phyloP scores from a whole-genome alignment of 2,888 invertebrate species.

The Ormia ochracea region DNA sequence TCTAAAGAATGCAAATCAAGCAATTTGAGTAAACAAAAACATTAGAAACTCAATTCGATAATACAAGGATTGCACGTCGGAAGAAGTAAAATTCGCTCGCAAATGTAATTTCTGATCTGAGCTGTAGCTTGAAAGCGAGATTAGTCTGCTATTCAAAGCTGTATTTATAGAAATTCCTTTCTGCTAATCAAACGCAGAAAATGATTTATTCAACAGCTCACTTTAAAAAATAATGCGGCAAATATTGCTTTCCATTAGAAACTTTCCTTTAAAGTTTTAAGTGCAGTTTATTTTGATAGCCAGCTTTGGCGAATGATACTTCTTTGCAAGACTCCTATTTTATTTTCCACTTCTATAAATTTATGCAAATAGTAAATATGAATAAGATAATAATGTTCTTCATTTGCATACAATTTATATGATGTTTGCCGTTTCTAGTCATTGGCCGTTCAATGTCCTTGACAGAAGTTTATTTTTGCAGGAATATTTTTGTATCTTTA shows the following conservation, averaged over 20 bases:
- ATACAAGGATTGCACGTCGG: too few species aligned
- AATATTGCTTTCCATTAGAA: neutral
- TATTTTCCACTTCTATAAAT: neutral
- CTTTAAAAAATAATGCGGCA: too few species aligned
- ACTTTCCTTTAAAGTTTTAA: neutral
- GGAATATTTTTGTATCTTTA: neutral
- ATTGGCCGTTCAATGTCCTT: constrained; percentile 58
- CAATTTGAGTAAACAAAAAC: too few species aligned
- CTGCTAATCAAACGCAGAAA: too few species aligned
- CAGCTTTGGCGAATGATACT: neutral
- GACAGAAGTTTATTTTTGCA: constrained; percentile 36
- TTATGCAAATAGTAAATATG: constrained; percentile 31
- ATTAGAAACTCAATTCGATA: too few species aligned
- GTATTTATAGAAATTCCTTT: too few species aligned
- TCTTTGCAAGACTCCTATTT: neutral
- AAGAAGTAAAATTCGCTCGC: too few species aligned
- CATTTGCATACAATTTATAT: constrained; percentile 3
- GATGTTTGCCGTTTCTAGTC: neutral
- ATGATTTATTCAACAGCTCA: too few species aligned
- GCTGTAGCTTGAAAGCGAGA: too few species aligned
- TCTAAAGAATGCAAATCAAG: too few species aligned
- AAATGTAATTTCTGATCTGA: too few species aligned
- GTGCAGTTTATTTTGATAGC: neutral
- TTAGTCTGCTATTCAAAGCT: too few species aligned
- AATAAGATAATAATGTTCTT: constrained; percentile 19